These are phyloP conservation scores for Sphaeridia pumilis DNA, from an alignment of 2,888 invertebrate genomes.

Conservation along the genomic window DNA sequence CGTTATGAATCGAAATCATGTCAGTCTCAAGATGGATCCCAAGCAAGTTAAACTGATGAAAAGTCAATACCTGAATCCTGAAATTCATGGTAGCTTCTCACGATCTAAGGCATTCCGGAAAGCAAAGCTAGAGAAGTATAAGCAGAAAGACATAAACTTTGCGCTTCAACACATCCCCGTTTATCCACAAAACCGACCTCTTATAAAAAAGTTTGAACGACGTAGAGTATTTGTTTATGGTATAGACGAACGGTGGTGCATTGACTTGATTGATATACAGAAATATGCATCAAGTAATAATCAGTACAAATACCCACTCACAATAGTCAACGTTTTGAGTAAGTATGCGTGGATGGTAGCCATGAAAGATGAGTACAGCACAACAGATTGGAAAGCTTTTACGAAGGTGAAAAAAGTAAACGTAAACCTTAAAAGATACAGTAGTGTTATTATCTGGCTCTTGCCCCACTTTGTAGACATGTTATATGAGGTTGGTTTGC, in stretches of 20 bases:
- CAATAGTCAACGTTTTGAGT: constrained; percentile 22
- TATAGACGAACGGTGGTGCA: constrained; percentile 18
- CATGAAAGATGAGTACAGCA: constrained; percentile 16
- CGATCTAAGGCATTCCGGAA: neutral
- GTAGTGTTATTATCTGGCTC: no score
- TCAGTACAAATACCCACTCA: constrained; percentile 18
- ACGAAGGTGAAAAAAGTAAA: no score
- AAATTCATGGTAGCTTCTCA: constrained; percentile 7
- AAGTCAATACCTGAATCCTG: constrained; percentile 9
- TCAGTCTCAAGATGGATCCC: neutral
- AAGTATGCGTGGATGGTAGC: constrained; percentile 26
- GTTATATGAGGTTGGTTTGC: no score
- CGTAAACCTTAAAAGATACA: no score
- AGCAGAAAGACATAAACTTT: neutral
- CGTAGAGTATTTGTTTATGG: constrained; percentile 12
- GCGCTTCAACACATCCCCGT: constrained; percentile 28
- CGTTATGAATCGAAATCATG: no score
- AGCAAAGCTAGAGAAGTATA: no score
- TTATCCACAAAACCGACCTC: constrained; percentile 33
- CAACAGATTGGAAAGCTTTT: neutral
- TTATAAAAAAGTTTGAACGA: constrained; percentile 10
- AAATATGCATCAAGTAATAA: constrained; percentile 14
- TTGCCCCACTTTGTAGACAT: no score
- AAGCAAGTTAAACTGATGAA: constrained; percentile 1
- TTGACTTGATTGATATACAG: constrained; percentile 15